A percentile compares a stretch with the other conserved stretches of the same genome.
Evolutionary conservation across 2,797 vertebrate genomes (phyloP).

Genomic region (Gobionotothen gibberifrons): DNA sequence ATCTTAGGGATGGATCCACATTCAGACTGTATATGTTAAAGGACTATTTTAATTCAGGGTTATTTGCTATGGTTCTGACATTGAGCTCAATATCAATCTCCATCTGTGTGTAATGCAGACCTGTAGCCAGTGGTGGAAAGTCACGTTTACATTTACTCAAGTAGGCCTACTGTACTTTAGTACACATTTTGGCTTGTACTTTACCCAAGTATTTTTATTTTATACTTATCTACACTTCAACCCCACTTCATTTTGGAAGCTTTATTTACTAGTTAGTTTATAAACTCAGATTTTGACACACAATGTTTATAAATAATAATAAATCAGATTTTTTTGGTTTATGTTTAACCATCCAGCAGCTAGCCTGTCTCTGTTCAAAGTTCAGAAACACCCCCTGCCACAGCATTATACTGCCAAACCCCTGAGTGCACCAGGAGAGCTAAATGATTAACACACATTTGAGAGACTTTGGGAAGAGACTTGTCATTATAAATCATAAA

Average conservation of each 20-base stretch:
- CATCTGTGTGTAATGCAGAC: background rate
- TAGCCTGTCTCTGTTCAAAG: background rate
- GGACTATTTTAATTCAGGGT: background rate
- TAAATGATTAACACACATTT: background rate
- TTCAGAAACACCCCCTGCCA: background rate
- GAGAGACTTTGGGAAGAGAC: background rate
- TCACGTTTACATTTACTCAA: background rate
- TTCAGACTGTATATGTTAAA: background rate
- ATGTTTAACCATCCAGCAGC: background rate
- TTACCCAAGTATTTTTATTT: too few species aligned
- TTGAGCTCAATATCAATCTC: background rate
- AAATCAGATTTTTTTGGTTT: too few species aligned
- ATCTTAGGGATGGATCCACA: background rate
- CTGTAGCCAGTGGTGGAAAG: background rate
- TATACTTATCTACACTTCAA: too few species aligned
- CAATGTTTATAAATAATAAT: too few species aligned
- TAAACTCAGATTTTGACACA: too few species aligned
- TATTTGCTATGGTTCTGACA: background rate
- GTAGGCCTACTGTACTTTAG: too few species aligned
- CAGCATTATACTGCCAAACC: background rate
- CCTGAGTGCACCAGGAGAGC: too few species aligned
- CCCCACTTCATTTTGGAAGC: too few species aligned
- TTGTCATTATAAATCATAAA: too few species aligned
- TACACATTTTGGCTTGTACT: too few species aligned
- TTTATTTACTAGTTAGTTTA: too few species aligned